These are phyloP conservation scores for Ceratosolen solmsi DNA, from an alignment of 1,140 invertebrate species.

Conservation along the genomic window DNA sequence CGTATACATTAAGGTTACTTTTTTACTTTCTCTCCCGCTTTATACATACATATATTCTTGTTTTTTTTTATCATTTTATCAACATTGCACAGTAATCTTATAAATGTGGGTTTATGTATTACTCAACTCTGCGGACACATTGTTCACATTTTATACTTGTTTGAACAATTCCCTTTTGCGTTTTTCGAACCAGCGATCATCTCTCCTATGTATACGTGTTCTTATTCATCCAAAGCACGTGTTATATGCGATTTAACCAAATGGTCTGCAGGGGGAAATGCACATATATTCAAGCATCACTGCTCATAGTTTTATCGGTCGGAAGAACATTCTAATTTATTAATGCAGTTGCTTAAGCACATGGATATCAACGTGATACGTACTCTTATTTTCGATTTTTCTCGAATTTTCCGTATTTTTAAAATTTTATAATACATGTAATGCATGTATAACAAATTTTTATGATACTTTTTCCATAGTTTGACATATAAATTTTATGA, in stretches of 20 bases:
- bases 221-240: neutral
- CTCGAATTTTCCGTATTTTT: too few species aligned
- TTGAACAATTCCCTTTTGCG: conserved; percentile 70
- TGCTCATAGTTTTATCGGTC: conserved; percentile 62
- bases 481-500: too few species aligned
- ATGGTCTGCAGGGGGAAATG: conserved; percentile 51
- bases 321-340: conserved; percentile 70
- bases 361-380: too few species aligned
- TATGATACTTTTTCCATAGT: too few species aligned
- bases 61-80: too few species aligned
- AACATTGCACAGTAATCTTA: too few species aligned
- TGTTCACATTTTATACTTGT: conserved; percentile 73
- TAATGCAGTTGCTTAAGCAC: conserved; percentile 65
- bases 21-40: too few species aligned
- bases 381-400: neutral
- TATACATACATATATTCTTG: too few species aligned
- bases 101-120: conserved; percentile 61
- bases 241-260: conserved; percentile 44
- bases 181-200: conserved; percentile 54
- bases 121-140: conserved; percentile 69
- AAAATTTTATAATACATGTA: conserved; percentile 10
- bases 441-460: neutral
- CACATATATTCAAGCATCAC: neutral
- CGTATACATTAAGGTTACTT: too few species aligned
- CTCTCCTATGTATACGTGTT: neutral